Conservation (phyloP, 2,797 vertebrate genomes). For the Halcyon chelicuti region DNA sequence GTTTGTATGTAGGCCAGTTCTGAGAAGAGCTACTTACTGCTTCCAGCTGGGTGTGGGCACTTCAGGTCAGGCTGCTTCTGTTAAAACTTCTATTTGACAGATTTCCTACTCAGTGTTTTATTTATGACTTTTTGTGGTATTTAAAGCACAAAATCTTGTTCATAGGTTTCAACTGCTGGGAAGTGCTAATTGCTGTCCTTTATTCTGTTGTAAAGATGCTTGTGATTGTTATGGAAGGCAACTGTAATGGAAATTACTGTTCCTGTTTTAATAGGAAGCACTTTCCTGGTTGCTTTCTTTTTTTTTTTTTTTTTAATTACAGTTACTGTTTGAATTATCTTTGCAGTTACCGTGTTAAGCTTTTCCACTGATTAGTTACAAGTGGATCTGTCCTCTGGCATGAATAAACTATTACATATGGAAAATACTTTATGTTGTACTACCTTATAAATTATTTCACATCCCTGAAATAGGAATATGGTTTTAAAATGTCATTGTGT, state of each 20-base stretch:
- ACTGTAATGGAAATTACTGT: not conserved
- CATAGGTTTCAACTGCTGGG: not conserved
- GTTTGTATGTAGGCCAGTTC: not conserved
- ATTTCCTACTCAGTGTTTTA: not conserved
- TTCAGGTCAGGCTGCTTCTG: not conserved
- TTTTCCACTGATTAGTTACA: slow-evolving; percentile 7
- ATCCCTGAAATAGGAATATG: not conserved
- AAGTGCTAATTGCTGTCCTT: not conserved
- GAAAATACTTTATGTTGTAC: not conserved
- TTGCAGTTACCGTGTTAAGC: not conserved
- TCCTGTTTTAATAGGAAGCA: not conserved
- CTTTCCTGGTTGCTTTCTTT: not conserved
- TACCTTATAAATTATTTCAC: slow-evolving; percentile 16
- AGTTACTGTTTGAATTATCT: not conserved
- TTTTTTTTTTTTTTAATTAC: not conserved
- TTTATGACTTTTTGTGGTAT: not conserved
- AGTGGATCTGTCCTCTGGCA: not conserved
- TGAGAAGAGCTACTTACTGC: not conserved
- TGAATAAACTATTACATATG: not conserved
- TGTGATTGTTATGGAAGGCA: not conserved
- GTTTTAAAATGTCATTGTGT: not conserved
- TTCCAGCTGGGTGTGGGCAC: not conserved
- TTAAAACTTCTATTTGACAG: not conserved
- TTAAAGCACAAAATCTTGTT: not conserved
- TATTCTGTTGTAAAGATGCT: not conserved